Base-by-base conservation (phyloP, 2,113 vertebrate genomes). In the Trichomycterus rosablanca region DNA sequence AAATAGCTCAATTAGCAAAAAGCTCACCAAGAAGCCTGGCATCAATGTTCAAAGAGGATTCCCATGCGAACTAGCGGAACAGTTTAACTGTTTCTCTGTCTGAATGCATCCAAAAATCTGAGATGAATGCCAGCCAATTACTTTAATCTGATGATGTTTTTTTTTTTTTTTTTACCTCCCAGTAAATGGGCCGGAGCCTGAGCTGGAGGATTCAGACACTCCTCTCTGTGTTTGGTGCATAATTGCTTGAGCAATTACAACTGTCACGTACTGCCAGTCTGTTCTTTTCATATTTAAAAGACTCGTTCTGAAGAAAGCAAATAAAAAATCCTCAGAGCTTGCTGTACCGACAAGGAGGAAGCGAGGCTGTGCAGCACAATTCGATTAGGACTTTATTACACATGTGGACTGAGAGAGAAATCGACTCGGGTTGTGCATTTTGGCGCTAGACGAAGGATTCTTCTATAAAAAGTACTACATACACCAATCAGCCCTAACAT, bases 171-270 rank as follows among this genome's bases (percentile, higher is more conserved):
- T 52, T 30, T 46, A 59, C 45, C 44, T 77, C 53, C 61, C 53
- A 63, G 12, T 23, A 58, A 62, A 63, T 22, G 53, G 32, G 34
- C 51, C 35, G 51, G 55, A 66, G 42, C 49, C 32, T 15, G n/a
- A n/a, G n/a, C n/a, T n/a, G 26, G 43, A 48, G 43, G 57, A 71
- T 66, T 48, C 20, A 40, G 28, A 37, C 61, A 35, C 43, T 46
- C 40, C 49, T 28, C 20, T 48, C 34, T 7, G 64, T 65, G 63
- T 54, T 43, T 62, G 32, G 26, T 7, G 39, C 57, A 65, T 74
- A 72, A 70, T 74, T 72, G 66, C 75, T 72, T 52, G 59, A 70
- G 61, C 72, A 67, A 72, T 67, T 74, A 72, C 42, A 71, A 63
- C 52, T 61, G 70, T 59, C 69, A 75, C 59, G 9, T 48, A 63